Evolutionary conservation across 2,113 vertebrate species (phyloP), one percentile per base, ranked within the genome.

Genomic region (Festucalex cinctus): DNA sequence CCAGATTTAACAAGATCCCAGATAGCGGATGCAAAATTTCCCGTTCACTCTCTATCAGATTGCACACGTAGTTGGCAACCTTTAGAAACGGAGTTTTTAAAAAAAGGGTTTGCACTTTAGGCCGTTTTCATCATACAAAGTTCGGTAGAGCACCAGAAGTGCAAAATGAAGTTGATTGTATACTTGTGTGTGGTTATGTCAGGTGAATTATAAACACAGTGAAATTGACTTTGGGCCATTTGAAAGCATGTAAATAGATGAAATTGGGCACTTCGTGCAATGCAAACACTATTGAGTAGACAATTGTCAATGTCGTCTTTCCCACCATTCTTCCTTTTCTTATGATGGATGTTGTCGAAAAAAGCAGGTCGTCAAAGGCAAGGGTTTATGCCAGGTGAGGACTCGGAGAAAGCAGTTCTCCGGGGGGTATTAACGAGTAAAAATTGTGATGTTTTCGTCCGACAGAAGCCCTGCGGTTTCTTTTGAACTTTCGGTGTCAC

Each of bases 401-500:
- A 53, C 56, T 70, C 62, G 76, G 65, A 80, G 58, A 76, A 82
- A n/a, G n/a, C n/a, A n/a, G n/a, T n/a, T n/a, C n/a, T n/a, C n/a
- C n/a, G n/a, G n/a, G n/a, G n/a, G n/a, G n/a, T n/a, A n/a, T 84
- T 81, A 83, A 81, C 73, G 70, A 64, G 73, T 70, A 68, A 84
- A 69, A 79, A 73, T 74, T 73, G 78, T 68, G 69, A 77, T 76
- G 80, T 79, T 76, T 74, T 80, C 70, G 72, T 77, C 69, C 76
- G 65, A 70, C 78, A 73, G 65, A 69, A 59, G 62, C 70, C 83
- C 80, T 46, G 59, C 37, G 54, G 85, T 75, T 66, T 76, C 66
- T 68, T 84, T 67, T 87, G 85, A 90, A 90, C 87, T 85, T 82
- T 80, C 82, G 81, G 77, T 74, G 77, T 85, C 82, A 85, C 70